Evolutionary conservation across 2,888 invertebrate genomes (phyloP).

Genomic region (Notodonta ziczac): DNA sequence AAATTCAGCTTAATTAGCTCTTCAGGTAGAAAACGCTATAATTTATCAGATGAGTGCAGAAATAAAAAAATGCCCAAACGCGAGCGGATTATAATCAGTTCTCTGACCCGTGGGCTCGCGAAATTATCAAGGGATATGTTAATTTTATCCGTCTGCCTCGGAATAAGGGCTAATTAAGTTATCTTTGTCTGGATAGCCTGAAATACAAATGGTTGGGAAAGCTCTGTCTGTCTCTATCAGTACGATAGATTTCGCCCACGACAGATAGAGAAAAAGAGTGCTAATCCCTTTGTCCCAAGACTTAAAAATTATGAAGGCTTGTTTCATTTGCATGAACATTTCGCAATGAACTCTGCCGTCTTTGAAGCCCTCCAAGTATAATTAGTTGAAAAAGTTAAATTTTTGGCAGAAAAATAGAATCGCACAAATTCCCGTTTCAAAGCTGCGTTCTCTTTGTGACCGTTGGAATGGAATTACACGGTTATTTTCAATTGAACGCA

Average conservation of each 20-base stretch:
- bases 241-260: neutral
- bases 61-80: conserved; percentile 37
- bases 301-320: conserved; percentile 1
- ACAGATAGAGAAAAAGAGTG: neutral
- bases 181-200: conserved; percentile 24
- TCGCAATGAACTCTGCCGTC: neutral
- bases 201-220: conserved; percentile 5
- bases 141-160: conserved; percentile 37
- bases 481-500: conserved; percentile 41
- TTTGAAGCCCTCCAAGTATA: conserved; percentile 1
- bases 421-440: conserved; percentile 25
- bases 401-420: conserved; percentile 29
- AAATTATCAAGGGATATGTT: conserved; percentile 41
- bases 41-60: conserved; percentile 44
- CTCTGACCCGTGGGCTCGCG: conserved; percentile 26
- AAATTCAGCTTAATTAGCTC: conserved; percentile 43
- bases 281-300: neutral
- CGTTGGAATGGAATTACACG: conserved; percentile 46
- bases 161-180: conserved; percentile 32
- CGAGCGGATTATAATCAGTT: conserved; percentile 30
- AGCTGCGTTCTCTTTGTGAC: conserved; percentile 40
- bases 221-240: neutral
- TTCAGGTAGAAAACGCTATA: conserved; percentile 43
- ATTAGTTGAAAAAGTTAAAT: conserved; percentile 33
- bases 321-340: conserved; percentile 8